Evolutionary conservation across 1,140 invertebrate genomes (phyloP).

Genomic region (Drosophila murphyi): DNA sequence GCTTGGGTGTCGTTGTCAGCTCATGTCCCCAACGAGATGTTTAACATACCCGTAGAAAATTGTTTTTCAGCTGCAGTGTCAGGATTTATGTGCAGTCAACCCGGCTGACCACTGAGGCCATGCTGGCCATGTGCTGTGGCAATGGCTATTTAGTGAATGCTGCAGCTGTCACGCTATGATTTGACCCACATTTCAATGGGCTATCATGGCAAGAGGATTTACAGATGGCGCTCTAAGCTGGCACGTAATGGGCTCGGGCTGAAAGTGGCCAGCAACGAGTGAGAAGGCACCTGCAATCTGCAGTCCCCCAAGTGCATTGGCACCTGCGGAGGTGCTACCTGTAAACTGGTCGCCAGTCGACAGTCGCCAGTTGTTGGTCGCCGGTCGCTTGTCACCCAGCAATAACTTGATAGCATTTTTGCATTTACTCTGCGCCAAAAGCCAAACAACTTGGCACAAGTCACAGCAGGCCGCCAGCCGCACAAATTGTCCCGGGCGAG

Average conservation of each 20-base stretch:
- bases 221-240: constrained; percentile 59
- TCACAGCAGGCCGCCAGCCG: constrained; percentile 66
- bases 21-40: constrained; percentile 72
- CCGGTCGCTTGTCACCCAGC: constrained; percentile 61
- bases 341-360: constrained; percentile 41
- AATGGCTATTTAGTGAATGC: constrained; percentile 74
- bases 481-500: constrained; percentile 66
- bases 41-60: constrained; percentile 80
- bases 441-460: constrained; percentile 74
- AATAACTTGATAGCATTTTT: constrained; percentile 53
- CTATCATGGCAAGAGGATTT: constrained; percentile 20
- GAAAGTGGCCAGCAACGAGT: constrained; percentile 35
- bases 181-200: constrained; percentile 70
- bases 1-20: constrained; percentile 73
- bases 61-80: constrained; percentile 76
- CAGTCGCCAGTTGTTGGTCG: neutral
- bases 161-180: constrained; percentile 59
- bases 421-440: constrained; percentile 45
- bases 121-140: constrained; percentile 18
- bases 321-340: constrained; percentile 45
- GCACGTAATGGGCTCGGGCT: constrained; percentile 65
- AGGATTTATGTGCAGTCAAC: constrained; percentile 68
- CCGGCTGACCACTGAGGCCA: constrained; percentile 15
- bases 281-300: constrained; percentile 12
- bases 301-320: constrained; percentile 13